Evolutionary conservation across 2,797 vertebrate genomes (phyloP).

Genomic region (Steatocranus sp.): DNA sequence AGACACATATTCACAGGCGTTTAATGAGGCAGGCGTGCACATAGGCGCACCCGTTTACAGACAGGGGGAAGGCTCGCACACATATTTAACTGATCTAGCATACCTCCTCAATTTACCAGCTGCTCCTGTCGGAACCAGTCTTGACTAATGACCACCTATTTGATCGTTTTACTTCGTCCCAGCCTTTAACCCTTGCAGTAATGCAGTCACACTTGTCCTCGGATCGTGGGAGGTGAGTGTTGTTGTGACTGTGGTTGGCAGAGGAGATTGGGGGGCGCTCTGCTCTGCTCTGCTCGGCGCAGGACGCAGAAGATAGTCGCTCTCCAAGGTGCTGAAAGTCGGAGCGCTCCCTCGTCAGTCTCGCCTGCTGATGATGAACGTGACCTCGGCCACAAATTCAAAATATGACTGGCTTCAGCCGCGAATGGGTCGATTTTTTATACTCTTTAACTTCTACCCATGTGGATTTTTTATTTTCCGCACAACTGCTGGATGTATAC

Average conservation of each 20-base stretch:
- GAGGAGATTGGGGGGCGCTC: neutral
- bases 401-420: neutral
- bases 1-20: neutral
- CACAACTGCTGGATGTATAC: constrained; percentile 57
- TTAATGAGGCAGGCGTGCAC: neutral
- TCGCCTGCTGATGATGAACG: constrained; percentile 12
- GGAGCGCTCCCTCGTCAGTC: constrained; percentile 49
- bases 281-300: constrained; percentile 42
- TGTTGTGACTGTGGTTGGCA: constrained; percentile 45
- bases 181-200: neutral
- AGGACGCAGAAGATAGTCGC: constrained; percentile 62
- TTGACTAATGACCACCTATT: constrained; percentile 1
- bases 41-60: neutral
- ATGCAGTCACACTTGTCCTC: neutral
- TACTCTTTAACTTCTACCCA: constrained; percentile 33
- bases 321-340: constrained; percentile 73
- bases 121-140: neutral
- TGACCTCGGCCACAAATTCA: neutral
- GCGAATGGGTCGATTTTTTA: neutral
- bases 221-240: constrained; percentile 18
- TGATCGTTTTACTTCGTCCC: neutral
- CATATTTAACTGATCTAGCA: neutral
- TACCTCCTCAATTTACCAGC: constrained; percentile 4
- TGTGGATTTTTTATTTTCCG: constrained; percentile 33
- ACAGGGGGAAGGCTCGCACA: constrained; percentile 9